These are phyloP conservation scores for Ips typographus DNA, from an alignment of 1,140 invertebrate species.

Conservation along the genomic window DNA sequence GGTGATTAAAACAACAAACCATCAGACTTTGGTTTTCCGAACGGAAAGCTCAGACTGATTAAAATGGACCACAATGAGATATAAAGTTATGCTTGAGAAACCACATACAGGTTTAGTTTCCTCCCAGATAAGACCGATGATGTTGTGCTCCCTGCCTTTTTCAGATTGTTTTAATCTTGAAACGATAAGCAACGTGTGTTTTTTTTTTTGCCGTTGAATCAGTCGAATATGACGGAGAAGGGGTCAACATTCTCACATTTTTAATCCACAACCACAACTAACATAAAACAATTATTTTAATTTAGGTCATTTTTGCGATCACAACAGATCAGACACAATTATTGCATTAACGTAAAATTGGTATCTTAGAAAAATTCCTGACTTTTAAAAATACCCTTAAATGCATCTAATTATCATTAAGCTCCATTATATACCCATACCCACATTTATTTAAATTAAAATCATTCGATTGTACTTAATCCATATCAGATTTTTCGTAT, in stretches of 20 bases:
- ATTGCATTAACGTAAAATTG: too few relatives aligned
- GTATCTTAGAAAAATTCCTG: too few relatives aligned
- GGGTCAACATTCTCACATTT: constrained; percentile 11
- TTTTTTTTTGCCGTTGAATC: constrained; percentile 13
- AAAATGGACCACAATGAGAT: constrained; percentile 33
- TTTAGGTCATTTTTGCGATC: too few relatives aligned
- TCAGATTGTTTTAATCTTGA: constrained; percentile 29
- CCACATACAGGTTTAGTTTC: constrained; percentile 31
- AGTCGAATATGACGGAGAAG: constrained; percentile 27
- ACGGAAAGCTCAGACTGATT: constrained; percentile 20
- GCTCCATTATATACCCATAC: too few relatives aligned
- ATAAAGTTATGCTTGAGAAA: constrained; percentile 24
- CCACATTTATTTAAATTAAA: too few relatives aligned
- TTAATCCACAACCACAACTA: not conserved
- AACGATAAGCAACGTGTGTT: constrained; percentile 14
- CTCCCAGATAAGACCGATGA: constrained; percentile 21
- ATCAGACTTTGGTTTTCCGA: constrained; percentile 12
- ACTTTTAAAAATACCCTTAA: too few relatives aligned
- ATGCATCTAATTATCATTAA: too few relatives aligned
- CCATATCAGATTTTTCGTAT: too few relatives aligned
- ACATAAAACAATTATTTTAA: too few relatives aligned
- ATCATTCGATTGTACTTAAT: too few relatives aligned
- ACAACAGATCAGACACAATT: too few relatives aligned
- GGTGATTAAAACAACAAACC: not conserved
- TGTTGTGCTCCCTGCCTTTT: constrained; percentile 29